Base-by-base conservation (phyloP, 2,888 invertebrate genomes). In the Drosophila gaucha region DNA sequence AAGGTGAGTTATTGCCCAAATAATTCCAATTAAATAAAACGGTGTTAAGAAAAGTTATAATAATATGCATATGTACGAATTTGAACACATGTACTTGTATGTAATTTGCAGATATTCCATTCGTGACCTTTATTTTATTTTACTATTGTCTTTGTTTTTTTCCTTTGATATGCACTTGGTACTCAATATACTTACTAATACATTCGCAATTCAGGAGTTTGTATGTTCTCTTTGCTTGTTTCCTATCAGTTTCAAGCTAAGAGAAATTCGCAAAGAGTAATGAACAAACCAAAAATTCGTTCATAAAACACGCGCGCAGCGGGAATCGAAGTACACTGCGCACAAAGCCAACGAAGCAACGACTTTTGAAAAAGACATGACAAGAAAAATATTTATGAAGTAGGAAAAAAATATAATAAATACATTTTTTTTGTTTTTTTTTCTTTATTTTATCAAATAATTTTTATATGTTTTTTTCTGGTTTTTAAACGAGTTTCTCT, bases 391-490 rank as follows among this genome's bases (percentile, higher is more conserved):
- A 2, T 16, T 16, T n/a, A 36, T 35, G 14, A 35, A 35, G 14
- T 6, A 6, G 8, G n/a, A 18, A 36, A 9, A 18, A 10, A 36
- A 16, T 20, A 10, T 5, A 38, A 20, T 20, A 22, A 24, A 26
- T 1, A 12, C 36, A 35, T 10, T 49, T 58, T 55, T 12, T 41
- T 59, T 58, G 66, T 39, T 66, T 58, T 56, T 65, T 75, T 76
- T 63, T 84, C 47, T 80, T 86, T 80, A 80, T 80, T 80, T 86
- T 80, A 86, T 86, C 74, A 80, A 82, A 82, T 82, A 72, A 68
- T 62, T 79, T 75, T 74, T 66, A 51, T 33, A 58, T 65, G 55
- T 57, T 52, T 77, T 55, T 68, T 65, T 41, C 22, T 69, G 59
- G 43, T 74, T 69, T 70, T 71, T 67, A 82, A 86, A 86, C 85